Percentiles rank a stretch among this genome's conserved stretches.
Evolutionary conservation across 53 echinoderm and acorn worm genomes (phyloP).

Genomic region (Actinopyga echinites): DNA sequence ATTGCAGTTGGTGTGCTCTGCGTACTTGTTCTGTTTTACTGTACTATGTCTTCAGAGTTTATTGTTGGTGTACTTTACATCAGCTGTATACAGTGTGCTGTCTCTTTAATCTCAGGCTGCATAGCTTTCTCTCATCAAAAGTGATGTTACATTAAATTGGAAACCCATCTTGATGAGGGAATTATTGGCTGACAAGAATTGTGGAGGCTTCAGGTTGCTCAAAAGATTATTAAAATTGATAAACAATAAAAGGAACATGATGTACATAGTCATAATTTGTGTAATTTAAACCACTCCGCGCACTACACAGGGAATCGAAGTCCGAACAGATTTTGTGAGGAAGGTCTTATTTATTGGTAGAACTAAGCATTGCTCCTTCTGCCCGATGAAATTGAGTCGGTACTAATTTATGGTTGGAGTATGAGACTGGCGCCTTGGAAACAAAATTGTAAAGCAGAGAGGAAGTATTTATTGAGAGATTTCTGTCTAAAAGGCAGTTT

Average conservation of each 20-base stretch:
- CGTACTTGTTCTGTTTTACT: too few species aligned
- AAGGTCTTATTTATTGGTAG: conserved; percentile 29
- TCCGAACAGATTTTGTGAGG: conserved; percentile 12
- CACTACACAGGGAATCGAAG: neutral
- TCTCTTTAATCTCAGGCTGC: too few species aligned
- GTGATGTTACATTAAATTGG: conserved; percentile 8
- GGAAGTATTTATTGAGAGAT: conserved; percentile 33
- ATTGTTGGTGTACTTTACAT: too few species aligned
- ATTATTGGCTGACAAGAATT: conserved; percentile 19
- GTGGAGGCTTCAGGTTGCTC: neutral
- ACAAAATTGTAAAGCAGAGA: conserved; percentile 19
- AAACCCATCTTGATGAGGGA: conserved; percentile 31
- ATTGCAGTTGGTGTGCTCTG: too few species aligned
- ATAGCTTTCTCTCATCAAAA: conserved; percentile 1
- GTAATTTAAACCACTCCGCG: neutral
- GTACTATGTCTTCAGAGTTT: too few species aligned
- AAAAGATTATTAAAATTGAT: conserved; percentile 13
- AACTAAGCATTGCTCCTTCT: conserved; percentile 11
- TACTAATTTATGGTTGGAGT: conserved; percentile 10
- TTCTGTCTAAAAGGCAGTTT: conserved; percentile 7
- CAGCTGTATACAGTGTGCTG: too few species aligned
- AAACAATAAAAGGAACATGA: conserved; percentile 26
- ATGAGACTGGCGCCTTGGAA: conserved; percentile 22
- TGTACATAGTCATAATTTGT: conserved; percentile 15
- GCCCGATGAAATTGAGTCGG: neutral